Conservation (phyloP, 2,797 vertebrate species). For the Epinephelus malabaricus region DNA sequence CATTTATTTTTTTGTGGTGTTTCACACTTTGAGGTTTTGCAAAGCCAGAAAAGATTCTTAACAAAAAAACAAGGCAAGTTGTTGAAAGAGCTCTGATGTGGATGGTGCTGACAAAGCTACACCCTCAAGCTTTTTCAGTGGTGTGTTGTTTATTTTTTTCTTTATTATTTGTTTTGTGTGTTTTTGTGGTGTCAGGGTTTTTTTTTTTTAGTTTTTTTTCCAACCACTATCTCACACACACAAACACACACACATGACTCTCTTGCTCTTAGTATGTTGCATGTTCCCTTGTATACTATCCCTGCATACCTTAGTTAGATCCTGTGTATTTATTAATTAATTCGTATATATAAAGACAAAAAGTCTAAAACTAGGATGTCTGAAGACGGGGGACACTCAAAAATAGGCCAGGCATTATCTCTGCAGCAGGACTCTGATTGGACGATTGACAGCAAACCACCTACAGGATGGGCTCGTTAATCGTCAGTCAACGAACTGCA, state of each 20-base stretch:
- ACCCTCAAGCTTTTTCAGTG: not conserved
- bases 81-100: slow-evolving; percentile 2
- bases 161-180: not conserved
- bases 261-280: not conserved
- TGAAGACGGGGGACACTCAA: slow-evolving; percentile 16
- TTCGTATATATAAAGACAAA: not conserved
- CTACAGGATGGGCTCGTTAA: slow-evolving; percentile 48
- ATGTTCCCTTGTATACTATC: too few relatives aligned
- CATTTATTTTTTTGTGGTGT: not conserved
- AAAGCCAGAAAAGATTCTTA: not conserved
- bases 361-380: slow-evolving; percentile 7
- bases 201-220: not conserved
- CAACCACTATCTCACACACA: not conserved
- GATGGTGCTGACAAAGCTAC: slow-evolving; percentile 16
- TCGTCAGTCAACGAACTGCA: slow-evolving; percentile 49
- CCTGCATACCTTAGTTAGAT: not conserved
- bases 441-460: slow-evolving; percentile 47
- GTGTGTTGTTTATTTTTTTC: slow-evolving; percentile 7
- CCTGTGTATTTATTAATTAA: slow-evolving; percentile 1
- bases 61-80: not conserved
- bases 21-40: not conserved
- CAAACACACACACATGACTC: not conserved
- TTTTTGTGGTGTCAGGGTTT: slow-evolving; percentile 10
- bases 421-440: slow-evolving; percentile 34
- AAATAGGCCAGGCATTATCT: slow-evolving; percentile 37